Evolutionary conservation across 2,888 invertebrate species (phyloP).

Genomic region (Alentia gelatinosa): DNA sequence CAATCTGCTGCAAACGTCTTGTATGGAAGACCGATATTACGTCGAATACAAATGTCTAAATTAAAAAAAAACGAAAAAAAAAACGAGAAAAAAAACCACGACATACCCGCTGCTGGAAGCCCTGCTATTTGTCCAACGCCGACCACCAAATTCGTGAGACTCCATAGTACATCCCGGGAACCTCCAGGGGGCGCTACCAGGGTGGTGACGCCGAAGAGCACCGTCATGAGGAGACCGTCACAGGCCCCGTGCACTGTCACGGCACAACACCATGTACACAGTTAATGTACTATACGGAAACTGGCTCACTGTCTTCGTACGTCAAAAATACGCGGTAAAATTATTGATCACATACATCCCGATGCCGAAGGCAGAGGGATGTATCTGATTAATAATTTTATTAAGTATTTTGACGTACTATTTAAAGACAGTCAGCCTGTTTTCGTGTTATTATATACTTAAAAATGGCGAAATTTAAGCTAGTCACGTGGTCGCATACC

Average conservation of each 20-base stretch:
- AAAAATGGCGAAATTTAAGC: no score
- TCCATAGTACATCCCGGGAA: neutral
- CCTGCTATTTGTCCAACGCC: constrained; percentile 23
- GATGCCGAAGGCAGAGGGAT: no score
- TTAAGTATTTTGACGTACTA: no score
- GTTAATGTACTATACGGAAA: no score
- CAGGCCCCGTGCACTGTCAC: constrained; percentile 37
- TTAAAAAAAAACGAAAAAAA: neutral
- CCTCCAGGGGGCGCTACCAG: neutral
- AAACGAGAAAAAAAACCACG: neutral
- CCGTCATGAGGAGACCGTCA: constrained; percentile 45
- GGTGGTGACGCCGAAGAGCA: neutral
- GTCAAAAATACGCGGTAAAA: no score
- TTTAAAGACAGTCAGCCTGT: no score
- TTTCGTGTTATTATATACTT: no score
- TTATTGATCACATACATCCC: no score
- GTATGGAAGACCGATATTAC: neutral
- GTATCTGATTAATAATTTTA: no score
- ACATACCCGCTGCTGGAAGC: neutral
- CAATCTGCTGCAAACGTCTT: neutral
- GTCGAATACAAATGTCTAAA: neutral
- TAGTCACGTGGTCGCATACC: no score
- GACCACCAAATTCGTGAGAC: constrained; percentile 10
- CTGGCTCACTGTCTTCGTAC: no score
- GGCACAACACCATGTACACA: no score